Base-by-base conservation (phyloP, 2,113 vertebrate species). In the Myxocyprinus asiaticus region DNA sequence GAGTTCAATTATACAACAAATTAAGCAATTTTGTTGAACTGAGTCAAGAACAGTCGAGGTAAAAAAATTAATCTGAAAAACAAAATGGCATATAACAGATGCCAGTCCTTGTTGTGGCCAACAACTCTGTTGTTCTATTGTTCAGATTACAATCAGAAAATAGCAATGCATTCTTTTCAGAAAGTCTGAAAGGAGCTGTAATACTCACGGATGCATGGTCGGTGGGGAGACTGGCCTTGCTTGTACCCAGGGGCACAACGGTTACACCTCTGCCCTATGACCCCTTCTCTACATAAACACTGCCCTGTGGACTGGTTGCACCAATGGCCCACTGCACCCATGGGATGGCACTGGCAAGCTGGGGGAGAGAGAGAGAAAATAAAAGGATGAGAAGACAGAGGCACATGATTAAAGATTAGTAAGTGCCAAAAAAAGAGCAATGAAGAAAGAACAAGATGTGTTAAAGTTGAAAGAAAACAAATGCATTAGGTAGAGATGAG, bases 251-350 rank as follows among this genome's bases (percentile, higher is more conserved):
- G 90, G 14, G 93, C 90, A 17, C 96, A 96, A 82, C 92, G 95
- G 86, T 92, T 96, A 85, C 96, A 97, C 11, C 91, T 92, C 73
- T 91, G 88, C 62, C 95, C 95, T 0, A 89, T 93, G 84, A 96
- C 95, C 0, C 96, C 96, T 0, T 94, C 88, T 70, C 95, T 94
- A 88, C 96, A 97, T 67, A 93, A 87, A 78, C 96, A 97, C 83
- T 96, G 95, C 15, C 96, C 96, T 0, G 93, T 94, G 0, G 94
- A 95, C 89, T 96, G 94, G 89, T 96, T 96, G 83, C 96, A 97
- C 90, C 90, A 90, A 15, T 62, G 88, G 0, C 95, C 94, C 33
- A 91, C 90, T 0, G 96, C 95, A 43, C 96, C 95, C 70, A 96
- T 76, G 0, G 94, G 92, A 76, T 97, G 95, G 78, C 96, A 97